These are phyloP conservation scores for Neocloeon triangulifer DNA, from an alignment of 1,140 invertebrate genomes.

Conservation along the genomic window DNA sequence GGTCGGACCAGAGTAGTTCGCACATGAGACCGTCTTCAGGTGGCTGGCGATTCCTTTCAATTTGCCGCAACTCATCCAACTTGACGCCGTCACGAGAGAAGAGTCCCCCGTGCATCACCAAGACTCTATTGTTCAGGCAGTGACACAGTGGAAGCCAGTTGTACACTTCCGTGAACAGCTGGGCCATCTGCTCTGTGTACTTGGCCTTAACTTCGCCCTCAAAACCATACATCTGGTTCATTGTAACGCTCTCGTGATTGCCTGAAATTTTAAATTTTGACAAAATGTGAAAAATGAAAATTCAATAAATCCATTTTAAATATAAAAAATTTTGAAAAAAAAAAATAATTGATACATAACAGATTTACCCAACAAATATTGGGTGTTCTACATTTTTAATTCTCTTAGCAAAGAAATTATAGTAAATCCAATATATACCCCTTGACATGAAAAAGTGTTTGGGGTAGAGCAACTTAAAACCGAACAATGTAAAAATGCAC, in stretches of 20 bases:
- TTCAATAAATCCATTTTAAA: slow-evolving; percentile 2
- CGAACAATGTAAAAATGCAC: slow-evolving; percentile 94
- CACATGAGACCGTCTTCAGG: slow-evolving; percentile 95
- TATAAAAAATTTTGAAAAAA: slow-evolving; percentile 3
- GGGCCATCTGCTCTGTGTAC: slow-evolving; percentile 81
- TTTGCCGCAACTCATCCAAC: slow-evolving; percentile 68
- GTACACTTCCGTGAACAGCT: slow-evolving; percentile 95
- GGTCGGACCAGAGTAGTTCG: slow-evolving; percentile 95
- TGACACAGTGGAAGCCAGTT: slow-evolving; percentile 93
- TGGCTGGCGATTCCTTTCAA: slow-evolving; percentile 86
- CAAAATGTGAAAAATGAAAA: neutral
- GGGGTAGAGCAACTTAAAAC: slow-evolving; percentile 91
- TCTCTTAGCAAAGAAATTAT: slow-evolving; percentile 5
- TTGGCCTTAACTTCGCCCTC: slow-evolving; percentile 94
- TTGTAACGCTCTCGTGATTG: slow-evolving; percentile 92
- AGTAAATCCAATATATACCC: slow-evolving; percentile 45
- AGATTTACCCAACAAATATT: neutral
- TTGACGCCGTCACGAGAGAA: slow-evolving; percentile 79
- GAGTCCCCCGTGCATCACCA: slow-evolving; percentile 88
- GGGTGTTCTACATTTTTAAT: neutral
- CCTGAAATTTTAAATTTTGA: slow-evolving; percentile 29
- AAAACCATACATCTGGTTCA: slow-evolving; percentile 99
- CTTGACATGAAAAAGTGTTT: slow-evolving; percentile 95
- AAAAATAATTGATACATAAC: too few species aligned
- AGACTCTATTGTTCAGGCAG: slow-evolving; percentile 74